These are phyloP conservation scores for Danio rerio DNA, from an alignment of 2,113 vertebrate species.

Conservation along the genomic window DNA sequence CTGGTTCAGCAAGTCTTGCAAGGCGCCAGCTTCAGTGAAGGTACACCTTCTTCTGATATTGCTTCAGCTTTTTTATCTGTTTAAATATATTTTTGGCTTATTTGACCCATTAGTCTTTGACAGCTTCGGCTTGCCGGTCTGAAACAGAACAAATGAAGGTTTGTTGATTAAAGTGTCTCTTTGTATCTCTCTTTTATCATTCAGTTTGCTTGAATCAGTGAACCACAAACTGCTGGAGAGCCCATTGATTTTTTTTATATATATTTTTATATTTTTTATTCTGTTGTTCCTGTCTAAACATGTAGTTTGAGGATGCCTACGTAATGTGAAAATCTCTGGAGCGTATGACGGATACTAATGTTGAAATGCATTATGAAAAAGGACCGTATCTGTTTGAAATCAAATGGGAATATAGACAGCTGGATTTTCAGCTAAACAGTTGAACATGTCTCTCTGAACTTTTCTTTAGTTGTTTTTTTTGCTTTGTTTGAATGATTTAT, in stretches of 20 bases:
- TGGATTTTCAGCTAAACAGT: background rate
- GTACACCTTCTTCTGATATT: slow-evolving; percentile 7
- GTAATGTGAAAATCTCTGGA: background rate
- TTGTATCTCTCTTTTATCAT: slow-evolving; percentile 32
- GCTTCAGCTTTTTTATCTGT: background rate
- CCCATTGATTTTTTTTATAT: slow-evolving; percentile 26
- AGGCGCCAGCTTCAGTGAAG: background rate
- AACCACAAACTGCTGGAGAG: slow-evolving; percentile 19
- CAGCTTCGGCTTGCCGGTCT: slow-evolving; percentile 14
- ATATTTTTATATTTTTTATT: background rate
- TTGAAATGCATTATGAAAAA: slow-evolving; percentile 9
- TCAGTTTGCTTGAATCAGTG: slow-evolving; percentile 23
- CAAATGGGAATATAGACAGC: background rate
- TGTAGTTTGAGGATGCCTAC: background rate
- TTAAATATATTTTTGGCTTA: slow-evolving; percentile 21
- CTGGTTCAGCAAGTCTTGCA: background rate
- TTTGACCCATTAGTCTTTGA: slow-evolving; percentile 32
- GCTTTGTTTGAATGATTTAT: background rate
- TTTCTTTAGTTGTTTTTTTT: background rate
- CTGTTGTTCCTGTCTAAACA: background rate
- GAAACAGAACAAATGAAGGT: slow-evolving; percentile 16
- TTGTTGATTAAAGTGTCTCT: slow-evolving; percentile 39
- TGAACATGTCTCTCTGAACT: background rate
- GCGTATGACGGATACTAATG: background rate
- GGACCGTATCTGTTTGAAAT: background rate